A percentile compares a stretch with the other conserved stretches of the same genome.
Conservation (phyloP, 1,140 invertebrate genomes). For the Heliconius congener region DNA sequence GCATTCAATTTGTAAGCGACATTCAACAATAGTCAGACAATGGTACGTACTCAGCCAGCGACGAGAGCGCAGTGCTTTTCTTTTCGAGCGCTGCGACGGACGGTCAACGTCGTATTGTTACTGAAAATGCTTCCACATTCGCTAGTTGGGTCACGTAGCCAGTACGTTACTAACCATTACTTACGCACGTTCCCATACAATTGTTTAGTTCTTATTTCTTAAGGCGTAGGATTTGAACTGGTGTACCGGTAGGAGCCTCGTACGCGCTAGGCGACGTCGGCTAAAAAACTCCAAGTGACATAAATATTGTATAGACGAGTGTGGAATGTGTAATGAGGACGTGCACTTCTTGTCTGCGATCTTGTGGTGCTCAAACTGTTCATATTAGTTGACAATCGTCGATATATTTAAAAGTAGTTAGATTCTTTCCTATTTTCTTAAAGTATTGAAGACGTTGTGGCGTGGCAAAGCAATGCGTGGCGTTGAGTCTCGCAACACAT, state of each 20-base stretch:
- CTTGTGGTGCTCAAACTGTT: slow-evolving; percentile 45
- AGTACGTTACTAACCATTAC: slow-evolving; percentile 26
- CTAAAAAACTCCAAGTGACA: slow-evolving; percentile 65
- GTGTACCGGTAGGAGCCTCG: not conserved
- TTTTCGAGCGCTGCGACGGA: slow-evolving; percentile 7
- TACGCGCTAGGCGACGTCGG: slow-evolving; percentile 36
- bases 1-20: slow-evolving; percentile 24
- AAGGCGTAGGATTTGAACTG: slow-evolving; percentile 10
- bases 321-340: slow-evolving; percentile 67
- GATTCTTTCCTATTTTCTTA: too few species aligned
- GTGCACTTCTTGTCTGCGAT: slow-evolving; percentile 47
- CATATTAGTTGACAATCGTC: too few species aligned
- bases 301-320: slow-evolving; percentile 75
- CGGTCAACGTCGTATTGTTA: slow-evolving; percentile 29
- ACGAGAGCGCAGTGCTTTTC: slow-evolving; percentile 27
- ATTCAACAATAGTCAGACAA: slow-evolving; percentile 9
- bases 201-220: slow-evolving; percentile 11
- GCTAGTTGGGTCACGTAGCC: slow-evolving; percentile 34
- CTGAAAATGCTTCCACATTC: slow-evolving; percentile 32
- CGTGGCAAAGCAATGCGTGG: too few species aligned
- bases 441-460: too few species aligned
- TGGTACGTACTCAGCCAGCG: not conserved
- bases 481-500: too few species aligned
- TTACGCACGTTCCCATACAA: slow-evolving; percentile 15
- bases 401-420: too few species aligned